phyloP scores from a whole-genome alignment of 2,888 invertebrate genomes.

The Spodoptera littoralis region DNA sequence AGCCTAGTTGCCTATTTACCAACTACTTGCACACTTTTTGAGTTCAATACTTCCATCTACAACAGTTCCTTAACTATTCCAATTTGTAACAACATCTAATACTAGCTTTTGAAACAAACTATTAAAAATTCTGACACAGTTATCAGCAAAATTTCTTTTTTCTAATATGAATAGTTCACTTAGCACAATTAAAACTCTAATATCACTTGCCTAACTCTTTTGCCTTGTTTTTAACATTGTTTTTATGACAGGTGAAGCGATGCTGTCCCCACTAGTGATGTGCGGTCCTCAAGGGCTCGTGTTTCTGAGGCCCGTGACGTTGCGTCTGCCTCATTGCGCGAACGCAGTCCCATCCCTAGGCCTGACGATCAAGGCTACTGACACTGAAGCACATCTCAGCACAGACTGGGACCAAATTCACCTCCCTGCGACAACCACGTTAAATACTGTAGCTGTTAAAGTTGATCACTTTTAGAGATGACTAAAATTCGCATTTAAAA shows the following conservation, averaged over 20 bases:
- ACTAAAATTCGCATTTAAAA: constrained; percentile 7
- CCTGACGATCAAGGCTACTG: constrained; percentile 93
- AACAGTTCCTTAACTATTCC: background rate
- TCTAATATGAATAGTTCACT: constrained; percentile 5
- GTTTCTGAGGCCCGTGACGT: constrained; percentile 96
- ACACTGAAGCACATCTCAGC: constrained; percentile 94
- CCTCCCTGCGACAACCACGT: constrained; percentile 94
- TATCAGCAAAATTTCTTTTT: constrained; percentile 12
- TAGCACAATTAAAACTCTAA: constrained; percentile 36
- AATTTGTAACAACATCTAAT: background rate
- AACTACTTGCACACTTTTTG: constrained; percentile 30
- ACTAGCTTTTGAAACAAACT: constrained; percentile 24
- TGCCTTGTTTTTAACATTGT: constrained; percentile 32
- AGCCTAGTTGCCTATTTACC: constrained; percentile 30
- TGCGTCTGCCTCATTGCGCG: constrained; percentile 96
- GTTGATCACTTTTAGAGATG: constrained; percentile 94
- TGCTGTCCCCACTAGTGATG: constrained; percentile 98
- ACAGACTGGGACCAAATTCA: constrained; percentile 96
- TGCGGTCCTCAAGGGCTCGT: constrained; percentile 98
- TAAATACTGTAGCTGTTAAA: constrained; percentile 96
- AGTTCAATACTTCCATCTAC: background rate
- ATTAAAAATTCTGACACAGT: constrained; percentile 12
- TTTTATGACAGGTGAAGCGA: constrained; percentile 93
- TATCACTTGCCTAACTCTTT: constrained; percentile 1
- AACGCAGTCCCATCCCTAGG: constrained; percentile 93